Percentiles rank a stretch among this genome's conserved stretches.
Evolutionary conservation across 92 coral and sea anemone genomes (phyloP).

Genomic region (Meandrina meandrites): DNA sequence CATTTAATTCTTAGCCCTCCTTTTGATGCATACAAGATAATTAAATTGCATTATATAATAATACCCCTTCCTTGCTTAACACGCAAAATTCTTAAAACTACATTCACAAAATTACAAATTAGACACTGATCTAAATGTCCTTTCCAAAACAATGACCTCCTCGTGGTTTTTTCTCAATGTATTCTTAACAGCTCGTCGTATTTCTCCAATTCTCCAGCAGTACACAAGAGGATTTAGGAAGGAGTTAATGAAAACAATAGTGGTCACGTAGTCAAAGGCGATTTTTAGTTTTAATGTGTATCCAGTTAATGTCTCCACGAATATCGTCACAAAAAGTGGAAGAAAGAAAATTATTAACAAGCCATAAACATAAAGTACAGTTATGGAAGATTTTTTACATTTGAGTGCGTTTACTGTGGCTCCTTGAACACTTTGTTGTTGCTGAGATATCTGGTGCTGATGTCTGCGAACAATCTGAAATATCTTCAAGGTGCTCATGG

Average conservation of each 20-base stretch:
- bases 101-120: neutral
- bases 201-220: slow-evolving; percentile 31
- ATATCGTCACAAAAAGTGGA: slow-evolving; percentile 34
- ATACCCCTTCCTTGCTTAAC: neutral
- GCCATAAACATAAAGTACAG: slow-evolving; percentile 36
- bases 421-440: neutral
- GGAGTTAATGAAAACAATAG: slow-evolving; percentile 43
- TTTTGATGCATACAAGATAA: too few relatives aligned
- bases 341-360: slow-evolving; percentile 40
- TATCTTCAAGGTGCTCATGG: slow-evolving; percentile 3
- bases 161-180: neutral
- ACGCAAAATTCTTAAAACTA: neutral
- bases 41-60: too few relatives aligned
- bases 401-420: neutral
- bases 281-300: slow-evolving; percentile 18
- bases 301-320: slow-evolving; percentile 14
- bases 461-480: slow-evolving; percentile 32
- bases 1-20: too few relatives aligned
- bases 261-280: slow-evolving; percentile 45
- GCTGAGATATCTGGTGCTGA: slow-evolving; percentile 6
- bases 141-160: neutral
- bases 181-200: slow-evolving; percentile 22
- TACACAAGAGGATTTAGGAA: slow-evolving; percentile 21
- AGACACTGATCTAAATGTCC: neutral
- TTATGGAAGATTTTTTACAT: slow-evolving; percentile 26